Conservation (phyloP, 2,888 invertebrate genomes). For the Malacosoma neustria region DNA sequence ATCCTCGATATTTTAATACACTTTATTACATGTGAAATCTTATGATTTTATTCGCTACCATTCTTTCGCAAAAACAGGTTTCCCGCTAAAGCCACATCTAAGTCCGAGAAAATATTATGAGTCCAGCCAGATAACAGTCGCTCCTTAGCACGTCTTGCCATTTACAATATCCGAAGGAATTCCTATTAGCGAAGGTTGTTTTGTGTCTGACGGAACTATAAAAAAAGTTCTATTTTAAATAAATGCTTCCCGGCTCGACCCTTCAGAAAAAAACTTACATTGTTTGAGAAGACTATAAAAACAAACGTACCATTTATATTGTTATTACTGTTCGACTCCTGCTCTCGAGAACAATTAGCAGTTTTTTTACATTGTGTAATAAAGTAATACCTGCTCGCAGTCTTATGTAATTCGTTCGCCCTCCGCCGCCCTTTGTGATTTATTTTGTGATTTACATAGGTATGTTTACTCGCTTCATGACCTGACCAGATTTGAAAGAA, state of each 20-base stretch:
- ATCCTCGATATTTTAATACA: slow-evolving; percentile 4
- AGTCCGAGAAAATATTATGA: slow-evolving; percentile 55
- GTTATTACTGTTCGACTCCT: slow-evolving; percentile 33
- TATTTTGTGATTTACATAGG: background rate
- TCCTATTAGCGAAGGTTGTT: slow-evolving; percentile 63
- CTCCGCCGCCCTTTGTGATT: background rate
- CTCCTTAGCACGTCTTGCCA: slow-evolving; percentile 60
- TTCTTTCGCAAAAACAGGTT: slow-evolving; percentile 34
- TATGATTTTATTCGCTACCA: background rate
- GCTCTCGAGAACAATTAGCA: slow-evolving; percentile 39
- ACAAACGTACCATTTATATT: slow-evolving; percentile 41
- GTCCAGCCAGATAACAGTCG: slow-evolving; percentile 39
- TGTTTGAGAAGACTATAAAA: slow-evolving; percentile 48
- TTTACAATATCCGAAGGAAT: slow-evolving; percentile 65
- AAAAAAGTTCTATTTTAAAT: slow-evolving; percentile 57
- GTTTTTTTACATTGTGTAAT: slow-evolving; percentile 22
- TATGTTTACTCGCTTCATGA: background rate
- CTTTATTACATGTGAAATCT: background rate
- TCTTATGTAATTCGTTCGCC: background rate
- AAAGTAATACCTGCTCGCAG: slow-evolving; percentile 12
- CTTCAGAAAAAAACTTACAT: slow-evolving; percentile 49
- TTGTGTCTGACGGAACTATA: slow-evolving; percentile 57
- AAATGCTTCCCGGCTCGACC: slow-evolving; percentile 42
- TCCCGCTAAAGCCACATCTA: slow-evolving; percentile 45
- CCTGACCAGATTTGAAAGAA: no score